These are phyloP conservation scores for Hirundo rustica DNA, from an alignment of 2,797 vertebrate species.

Conservation along the genomic window DNA sequence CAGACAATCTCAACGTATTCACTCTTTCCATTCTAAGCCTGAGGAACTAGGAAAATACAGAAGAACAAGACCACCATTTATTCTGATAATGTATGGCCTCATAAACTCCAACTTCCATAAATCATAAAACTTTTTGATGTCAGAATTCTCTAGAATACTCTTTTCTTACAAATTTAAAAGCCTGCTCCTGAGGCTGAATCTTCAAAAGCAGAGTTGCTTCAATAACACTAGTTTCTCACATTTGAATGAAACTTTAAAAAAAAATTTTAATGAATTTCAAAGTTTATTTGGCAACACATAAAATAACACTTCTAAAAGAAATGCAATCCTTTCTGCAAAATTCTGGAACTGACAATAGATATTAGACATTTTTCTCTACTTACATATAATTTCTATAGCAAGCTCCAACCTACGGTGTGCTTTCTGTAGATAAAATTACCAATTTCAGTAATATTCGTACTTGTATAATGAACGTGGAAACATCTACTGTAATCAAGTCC, in stretches of 20 bases:
- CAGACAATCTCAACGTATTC: conserved; percentile 60
- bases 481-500: neutral
- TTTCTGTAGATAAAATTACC: neutral
- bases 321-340: neutral
- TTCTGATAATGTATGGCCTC: conserved; percentile 50
- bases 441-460: neutral
- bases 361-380: neutral
- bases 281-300: neutral
- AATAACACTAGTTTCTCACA: neutral
- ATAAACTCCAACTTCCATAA: conserved; percentile 16
- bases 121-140: neutral
- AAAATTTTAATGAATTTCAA: neutral
- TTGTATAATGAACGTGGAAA: neutral
- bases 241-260: neutral
- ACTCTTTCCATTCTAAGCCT: conserved; percentile 62
- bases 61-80: conserved; percentile 67
- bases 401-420: neutral
- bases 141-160: neutral
- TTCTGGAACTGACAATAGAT: neutral
- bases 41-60: conserved; percentile 64
- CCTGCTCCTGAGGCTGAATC: neutral
- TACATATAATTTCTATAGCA: neutral
- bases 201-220: neutral
- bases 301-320: neutral
- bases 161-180: neutral